A percentile compares a stretch with the other conserved stretches of the same genome.
Conservation (phyloP, 2,888 invertebrate genomes). For the Xestia rhomboidea region DNA sequence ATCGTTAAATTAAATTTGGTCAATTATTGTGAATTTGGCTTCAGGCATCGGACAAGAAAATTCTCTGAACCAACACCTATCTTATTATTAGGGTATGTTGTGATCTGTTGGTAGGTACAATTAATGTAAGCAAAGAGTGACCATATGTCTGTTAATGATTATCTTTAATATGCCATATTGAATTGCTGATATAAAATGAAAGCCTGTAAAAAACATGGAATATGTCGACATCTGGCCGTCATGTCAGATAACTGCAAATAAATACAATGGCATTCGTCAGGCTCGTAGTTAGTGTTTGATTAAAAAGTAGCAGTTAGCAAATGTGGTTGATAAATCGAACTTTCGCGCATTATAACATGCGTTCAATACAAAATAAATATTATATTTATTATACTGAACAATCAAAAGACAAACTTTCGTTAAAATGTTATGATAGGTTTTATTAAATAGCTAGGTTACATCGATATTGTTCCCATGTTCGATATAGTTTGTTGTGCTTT, state of each 20-base stretch:
- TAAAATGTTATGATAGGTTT: background rate
- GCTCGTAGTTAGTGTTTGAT: background rate
- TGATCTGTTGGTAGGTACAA: background rate
- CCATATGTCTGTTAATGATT: conserved; percentile 25
- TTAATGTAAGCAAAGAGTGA: background rate
- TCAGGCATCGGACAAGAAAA: background rate
- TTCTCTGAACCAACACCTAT: background rate
- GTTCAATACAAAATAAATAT: background rate
- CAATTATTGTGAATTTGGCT: background rate
- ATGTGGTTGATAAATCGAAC: background rate
- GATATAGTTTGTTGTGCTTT: background rate
- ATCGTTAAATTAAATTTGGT: conserved; percentile 25
- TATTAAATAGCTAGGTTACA: background rate
- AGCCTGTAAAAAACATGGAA: background rate
- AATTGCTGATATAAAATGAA: conserved; percentile 25
- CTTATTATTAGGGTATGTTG: background rate
- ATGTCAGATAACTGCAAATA: background rate
- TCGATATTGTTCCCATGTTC: background rate
- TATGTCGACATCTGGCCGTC: conserved; percentile 22
- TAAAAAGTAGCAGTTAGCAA: background rate
- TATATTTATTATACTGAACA: background rate
- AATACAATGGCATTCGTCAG: background rate
- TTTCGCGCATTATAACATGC: background rate
- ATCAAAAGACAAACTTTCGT: background rate
- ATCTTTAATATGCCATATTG: conserved; percentile 40